Base-by-base conservation (phyloP, 2,888 invertebrate genomes). In the Nycteola revayana region DNA sequence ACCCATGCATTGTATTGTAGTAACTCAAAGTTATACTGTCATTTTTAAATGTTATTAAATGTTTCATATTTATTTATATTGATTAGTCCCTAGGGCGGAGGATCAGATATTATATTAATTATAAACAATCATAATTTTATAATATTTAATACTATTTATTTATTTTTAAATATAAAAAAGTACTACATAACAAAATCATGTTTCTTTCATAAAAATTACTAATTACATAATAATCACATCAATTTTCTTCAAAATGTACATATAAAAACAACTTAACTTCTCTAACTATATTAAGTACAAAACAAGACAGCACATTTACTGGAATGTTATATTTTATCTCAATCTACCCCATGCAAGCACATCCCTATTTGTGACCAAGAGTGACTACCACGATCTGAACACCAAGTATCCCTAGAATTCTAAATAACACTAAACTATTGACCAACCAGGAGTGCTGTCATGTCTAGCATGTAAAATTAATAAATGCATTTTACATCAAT, bases 301-400 rank as follows among this genome's bases (percentile, higher is more conserved):
- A 79, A 75, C 75, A 75, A 58, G 80, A 83, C 86, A 85, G 85
- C 83, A 85, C 80, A 71, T 60, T n/a, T 60, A 69, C 79, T 82
- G 86, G 86, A 87, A 86, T 85, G 85, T 83, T 72, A 61, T 54
- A 63, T 67, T 65, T 54, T 57, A 58, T 45, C 51, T 49, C 44
- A 53, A 14, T 5, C 14, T 14, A 14, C 14, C n/a, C n/a, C 49
- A 52, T 35, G 36, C 32, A 49, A 38, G 42, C 30, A 40, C 36
- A 35, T 39, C 35, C 28, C 56, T 51, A 51, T 39, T 67, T 66
- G 66, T 63, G 68, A 66, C 65, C 40, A 44, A 41, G 53, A 41
- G 33, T 14, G 14, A 14, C 14, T 14, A 14, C 14, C 14, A 22
- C 3, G 9, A 22, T 8, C 7, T 9, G 2, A 22, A 4, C 2